Evolutionary conservation across 1,140 invertebrate genomes (phyloP), one percentile per base, ranked within the genome.

Genomic region (Apis florea): DNA sequence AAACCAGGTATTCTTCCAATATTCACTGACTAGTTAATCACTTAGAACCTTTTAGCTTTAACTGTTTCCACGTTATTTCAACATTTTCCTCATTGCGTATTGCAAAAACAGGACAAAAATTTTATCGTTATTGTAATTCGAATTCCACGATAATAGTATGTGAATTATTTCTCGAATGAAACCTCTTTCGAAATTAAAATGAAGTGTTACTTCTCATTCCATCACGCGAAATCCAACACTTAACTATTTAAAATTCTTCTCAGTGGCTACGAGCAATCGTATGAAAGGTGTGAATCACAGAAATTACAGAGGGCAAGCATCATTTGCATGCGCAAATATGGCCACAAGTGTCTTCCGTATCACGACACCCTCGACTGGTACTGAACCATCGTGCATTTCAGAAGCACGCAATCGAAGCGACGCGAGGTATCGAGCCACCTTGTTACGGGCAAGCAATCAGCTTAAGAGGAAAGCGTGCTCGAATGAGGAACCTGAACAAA

Each of bases 401-500:
- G 56, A 59, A 68, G 73, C 64, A 47, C 26, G 79, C 63, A 54
- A 68, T 82, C 73, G 66, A 76, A 59, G 54, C 51, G 53, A 53
- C 21, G 47, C 54, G 63, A 40, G 31, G 31, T 59, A 81, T 53
- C 79, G 26, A 24, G 47, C 64, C 24, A 47, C 79, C 79, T 67
- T 82, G 73, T 77, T 82, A 82, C 79, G 31, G 49, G 64, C 24
- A 77, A 74, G 79, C 79, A 82, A 82, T 82, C 79, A 82, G 76
- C 76, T 79, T 83, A 83, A 83, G 76, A 83, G 82, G 76, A 79
- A 79, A 83, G 67, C 76, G 76, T 67, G 76, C 58, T 79, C 68
- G 64, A 83, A 83, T 59, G 76, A 79, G 66, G 56, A 63, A 73
- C 76, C 61, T 72, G 69, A 71, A 72, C 82, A 83, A 79, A 83